A percentile compares a stretch with the other conserved stretches of the same genome.
These are phyloP conservation scores for Proteles cristata DNA, from an alignment of 2,113 vertebrate genomes.

Conservation along the genomic window DNA sequence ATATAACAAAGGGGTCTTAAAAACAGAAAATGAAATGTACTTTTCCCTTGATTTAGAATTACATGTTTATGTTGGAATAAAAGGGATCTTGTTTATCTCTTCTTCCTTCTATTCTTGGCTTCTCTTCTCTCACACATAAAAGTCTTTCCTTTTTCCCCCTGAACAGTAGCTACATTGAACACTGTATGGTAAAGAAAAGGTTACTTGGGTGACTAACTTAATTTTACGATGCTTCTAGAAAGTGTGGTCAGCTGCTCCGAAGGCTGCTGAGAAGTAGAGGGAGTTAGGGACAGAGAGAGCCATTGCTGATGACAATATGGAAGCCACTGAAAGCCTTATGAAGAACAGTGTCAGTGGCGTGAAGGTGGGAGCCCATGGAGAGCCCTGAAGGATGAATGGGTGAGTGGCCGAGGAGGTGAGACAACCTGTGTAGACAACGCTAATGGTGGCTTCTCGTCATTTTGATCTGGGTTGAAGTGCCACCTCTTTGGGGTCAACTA, in stretches of 20 bases:
- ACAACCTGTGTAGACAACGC: neutral
- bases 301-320: neutral
- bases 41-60: neutral
- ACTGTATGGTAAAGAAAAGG: neutral
- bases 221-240: neutral
- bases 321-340: neutral
- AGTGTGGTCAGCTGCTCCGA: neutral
- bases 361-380: neutral
- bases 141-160: neutral
- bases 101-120: neutral
- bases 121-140: conserved; percentile 19
- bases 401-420: neutral
- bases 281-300: neutral
- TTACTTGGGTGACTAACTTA: neutral
- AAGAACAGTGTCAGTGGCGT: neutral
- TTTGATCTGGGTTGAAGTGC: conserved; percentile 26
- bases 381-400: neutral
- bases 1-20: neutral
- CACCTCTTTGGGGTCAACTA: neutral
- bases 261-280: neutral
- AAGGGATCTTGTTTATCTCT: neutral
- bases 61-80: conserved; percentile 33
- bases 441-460: neutral
- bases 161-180: neutral
- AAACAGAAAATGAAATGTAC: neutral